These are phyloP conservation scores for Helicoverpa assulta DNA, from an alignment of 2,888 invertebrate genomes.

Conservation along the genomic window DNA sequence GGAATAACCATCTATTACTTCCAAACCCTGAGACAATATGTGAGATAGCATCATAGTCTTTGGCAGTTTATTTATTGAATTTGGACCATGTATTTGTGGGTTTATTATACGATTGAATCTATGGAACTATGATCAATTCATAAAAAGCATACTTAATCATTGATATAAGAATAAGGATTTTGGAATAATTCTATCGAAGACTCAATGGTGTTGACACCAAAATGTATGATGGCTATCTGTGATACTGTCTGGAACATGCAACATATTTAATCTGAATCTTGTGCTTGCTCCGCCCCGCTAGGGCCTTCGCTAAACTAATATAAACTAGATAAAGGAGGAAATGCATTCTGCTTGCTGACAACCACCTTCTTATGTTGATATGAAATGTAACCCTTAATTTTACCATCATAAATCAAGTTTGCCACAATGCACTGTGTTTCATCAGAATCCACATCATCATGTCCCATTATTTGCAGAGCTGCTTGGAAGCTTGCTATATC, in stretches of 20 bases:
- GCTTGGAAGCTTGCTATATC: constrained; percentile 95
- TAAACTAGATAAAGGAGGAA: constrained; percentile 94
- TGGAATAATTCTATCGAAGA: too few species aligned
- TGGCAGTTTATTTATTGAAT: not conserved
- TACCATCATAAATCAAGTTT: constrained; percentile 98
- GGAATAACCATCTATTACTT: constrained; percentile 10
- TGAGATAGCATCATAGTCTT: constrained; percentile 24
- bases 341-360: constrained; percentile 99
- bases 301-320: constrained; percentile 70
- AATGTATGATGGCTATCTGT: constrained; percentile 19
- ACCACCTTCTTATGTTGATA: constrained; percentile 99
- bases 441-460: constrained; percentile 96
- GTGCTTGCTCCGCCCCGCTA: constrained; percentile 39
- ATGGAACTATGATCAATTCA: too few species aligned
- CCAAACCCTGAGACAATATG: constrained; percentile 13
- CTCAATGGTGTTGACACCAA: not conserved
- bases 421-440: constrained; percentile 99
- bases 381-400: constrained; percentile 99
- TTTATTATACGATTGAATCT: too few species aligned
- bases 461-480: constrained; percentile 95
- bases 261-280: constrained; percentile 34
- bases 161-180: too few species aligned
- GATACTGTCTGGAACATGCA: constrained; percentile 16
- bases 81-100: not conserved
- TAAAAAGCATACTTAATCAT: too few species aligned